phyloP scores from a whole-genome alignment of 2,797 vertebrate genomes.

The Natrix natrix region DNA sequence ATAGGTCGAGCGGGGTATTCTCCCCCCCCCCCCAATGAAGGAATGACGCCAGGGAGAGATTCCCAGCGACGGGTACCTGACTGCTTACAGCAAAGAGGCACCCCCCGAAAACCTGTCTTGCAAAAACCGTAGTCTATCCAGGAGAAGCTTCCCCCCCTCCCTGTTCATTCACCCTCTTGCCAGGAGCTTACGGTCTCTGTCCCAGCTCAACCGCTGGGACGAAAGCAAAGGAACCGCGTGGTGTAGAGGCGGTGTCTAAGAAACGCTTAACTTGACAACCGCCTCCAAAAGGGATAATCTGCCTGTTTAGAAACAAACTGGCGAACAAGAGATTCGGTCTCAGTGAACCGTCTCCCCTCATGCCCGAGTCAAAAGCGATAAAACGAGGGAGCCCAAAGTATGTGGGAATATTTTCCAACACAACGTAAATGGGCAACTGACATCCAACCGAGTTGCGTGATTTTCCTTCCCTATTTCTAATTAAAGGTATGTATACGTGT shows the following conservation, averaged over 20 bases:
- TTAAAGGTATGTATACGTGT: not conserved
- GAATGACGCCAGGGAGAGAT: not conserved
- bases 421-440: too few relatives aligned
- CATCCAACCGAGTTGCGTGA: not conserved
- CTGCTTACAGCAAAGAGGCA: not conserved
- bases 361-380: too few relatives aligned
- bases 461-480: not conserved
- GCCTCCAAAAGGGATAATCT: not conserved
- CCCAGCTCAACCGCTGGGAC: not conserved
- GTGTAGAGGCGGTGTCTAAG: not conserved
- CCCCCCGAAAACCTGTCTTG: not conserved
- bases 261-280: not conserved
- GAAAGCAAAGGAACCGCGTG: not conserved
- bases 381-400: not conserved
- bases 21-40: not conserved
- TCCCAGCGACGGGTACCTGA: not conserved
- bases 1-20: not conserved
- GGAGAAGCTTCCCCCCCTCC: too few relatives aligned
- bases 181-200: not conserved
- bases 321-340: not conserved
- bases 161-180: not conserved
- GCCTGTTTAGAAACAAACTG: not conserved
- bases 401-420: not conserved
- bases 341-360: not conserved
- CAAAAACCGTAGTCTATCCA: not conserved